Percentiles rank a stretch among this genome's conserved stretches.
Evolutionary conservation across 1,140 invertebrate species (phyloP).

Genomic region (Macrosteles quadrilineatus): DNA sequence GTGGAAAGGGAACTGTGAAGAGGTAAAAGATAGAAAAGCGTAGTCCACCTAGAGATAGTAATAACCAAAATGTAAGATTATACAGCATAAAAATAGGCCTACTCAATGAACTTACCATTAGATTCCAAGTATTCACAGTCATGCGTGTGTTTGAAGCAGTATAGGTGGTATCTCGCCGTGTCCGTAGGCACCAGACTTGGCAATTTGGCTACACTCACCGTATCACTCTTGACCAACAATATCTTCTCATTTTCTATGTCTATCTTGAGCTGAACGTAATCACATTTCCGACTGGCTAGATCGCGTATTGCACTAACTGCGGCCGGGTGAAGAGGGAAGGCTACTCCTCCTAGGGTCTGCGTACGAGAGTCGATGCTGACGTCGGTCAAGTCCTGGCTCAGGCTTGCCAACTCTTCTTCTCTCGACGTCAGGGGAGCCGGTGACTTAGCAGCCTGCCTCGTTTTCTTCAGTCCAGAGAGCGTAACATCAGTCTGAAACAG

Average conservation of each 20-base stretch:
- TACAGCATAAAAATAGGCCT: too few relatives aligned
- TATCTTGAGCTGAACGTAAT: conserved; percentile 79
- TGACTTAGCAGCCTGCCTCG: conserved; percentile 72
- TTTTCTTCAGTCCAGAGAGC: conserved; percentile 77
- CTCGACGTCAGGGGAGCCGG: conserved; percentile 86
- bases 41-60: too few relatives aligned
- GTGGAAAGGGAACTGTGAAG: too few relatives aligned
- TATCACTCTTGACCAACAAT: conserved; percentile 34
- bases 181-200: conserved; percentile 77
- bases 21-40: too few relatives aligned
- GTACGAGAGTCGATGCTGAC: conserved; percentile 83
- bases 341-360: conserved; percentile 87
- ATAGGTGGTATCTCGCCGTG: conserved; percentile 89
- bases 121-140: conserved; percentile 87
- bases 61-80: too few relatives aligned
- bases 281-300: conserved; percentile 51
- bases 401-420: conserved; percentile 84
- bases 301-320: conserved; percentile 60
- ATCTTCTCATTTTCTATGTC: conserved; percentile 41
- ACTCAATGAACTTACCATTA: conserved; percentile 71
- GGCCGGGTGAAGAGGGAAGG: conserved; percentile 81
- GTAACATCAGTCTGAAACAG: conserved; percentile 73
- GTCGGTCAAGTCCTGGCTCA: conserved; percentile 62
- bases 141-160: conserved; percentile 86
- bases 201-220: conserved; percentile 54